Evolutionary conservation across 2,113 vertebrate species (phyloP).

Genomic region (Eidolon helvum): DNA sequence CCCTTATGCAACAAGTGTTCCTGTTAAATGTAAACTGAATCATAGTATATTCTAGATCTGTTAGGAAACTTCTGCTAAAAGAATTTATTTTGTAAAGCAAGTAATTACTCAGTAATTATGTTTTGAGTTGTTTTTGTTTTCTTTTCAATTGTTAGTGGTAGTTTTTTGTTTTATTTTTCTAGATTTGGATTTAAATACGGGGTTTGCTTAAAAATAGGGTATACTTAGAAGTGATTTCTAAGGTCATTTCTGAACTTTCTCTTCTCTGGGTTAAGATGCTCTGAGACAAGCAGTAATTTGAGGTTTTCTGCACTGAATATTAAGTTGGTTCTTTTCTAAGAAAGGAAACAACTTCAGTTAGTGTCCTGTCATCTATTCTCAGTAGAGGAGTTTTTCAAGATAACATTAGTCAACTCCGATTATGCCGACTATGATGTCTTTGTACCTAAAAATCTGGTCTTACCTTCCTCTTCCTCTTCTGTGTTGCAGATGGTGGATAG

Average conservation of each 20-base stretch:
- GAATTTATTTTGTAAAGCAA: conserved; percentile 39
- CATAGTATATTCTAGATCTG: background rate
- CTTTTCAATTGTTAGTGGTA: conserved; percentile 13
- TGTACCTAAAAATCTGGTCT: background rate
- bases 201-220: conserved; percentile 45
- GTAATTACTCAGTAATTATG: conserved; percentile 42
- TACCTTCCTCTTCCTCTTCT: background rate
- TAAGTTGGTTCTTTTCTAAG: conserved; percentile 19
- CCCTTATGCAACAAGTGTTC: background rate
- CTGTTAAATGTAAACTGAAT: background rate
- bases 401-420: background rate
- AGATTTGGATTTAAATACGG: conserved; percentile 44
- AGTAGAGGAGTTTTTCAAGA: background rate
- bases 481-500: conserved; percentile 89
- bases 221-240: conserved; percentile 48
- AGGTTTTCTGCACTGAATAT: conserved; percentile 34
- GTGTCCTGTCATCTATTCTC: background rate
- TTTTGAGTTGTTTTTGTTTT: conserved; percentile 45
- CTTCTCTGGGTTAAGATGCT: background rate
- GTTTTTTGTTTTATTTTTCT: conserved; percentile 12
- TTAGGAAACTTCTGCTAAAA: background rate
- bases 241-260: conserved; percentile 30
- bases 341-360: background rate
- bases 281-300: conserved; percentile 45
- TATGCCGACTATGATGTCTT: background rate